phyloP scores from a whole-genome alignment of 1,140 invertebrate genomes.

The Saccostrea glomerata region DNA sequence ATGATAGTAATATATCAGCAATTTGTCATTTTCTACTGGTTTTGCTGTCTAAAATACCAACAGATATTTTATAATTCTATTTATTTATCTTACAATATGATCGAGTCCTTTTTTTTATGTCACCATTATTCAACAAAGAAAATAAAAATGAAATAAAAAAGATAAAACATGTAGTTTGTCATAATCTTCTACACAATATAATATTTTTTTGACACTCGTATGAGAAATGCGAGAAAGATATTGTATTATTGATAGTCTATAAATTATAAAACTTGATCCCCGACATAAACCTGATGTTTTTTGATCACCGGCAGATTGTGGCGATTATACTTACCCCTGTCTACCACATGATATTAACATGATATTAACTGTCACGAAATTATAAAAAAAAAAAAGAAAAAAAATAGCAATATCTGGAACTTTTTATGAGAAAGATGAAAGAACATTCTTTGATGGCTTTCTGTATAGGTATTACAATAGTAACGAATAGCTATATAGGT shows the following conservation, averaged over 20 bases:
- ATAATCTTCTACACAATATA: constrained; percentile 7
- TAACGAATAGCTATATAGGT: too few species aligned
- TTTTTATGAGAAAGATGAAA: too few species aligned
- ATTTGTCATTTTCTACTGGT: background rate
- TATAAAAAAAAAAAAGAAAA: too few species aligned
- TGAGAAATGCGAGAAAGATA: background rate
- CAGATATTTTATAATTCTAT: background rate
- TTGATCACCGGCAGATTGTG: background rate
- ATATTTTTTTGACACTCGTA: background rate
- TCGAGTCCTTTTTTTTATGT: too few species aligned
- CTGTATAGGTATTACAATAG: too few species aligned
- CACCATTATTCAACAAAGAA: background rate
- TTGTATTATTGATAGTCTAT: background rate
- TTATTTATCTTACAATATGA: background rate
- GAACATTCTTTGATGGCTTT: too few species aligned
- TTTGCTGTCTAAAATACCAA: constrained; percentile 27
- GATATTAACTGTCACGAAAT: background rate
- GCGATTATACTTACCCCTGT: background rate
- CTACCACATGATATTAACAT: background rate
- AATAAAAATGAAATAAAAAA: background rate
- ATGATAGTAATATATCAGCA: constrained; percentile 19
- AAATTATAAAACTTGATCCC: background rate
- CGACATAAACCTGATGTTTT: background rate
- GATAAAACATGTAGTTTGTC: background rate
- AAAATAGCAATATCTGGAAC: too few species aligned